A percentile compares a stretch with the other conserved stretches of the same genome.
These are phyloP conservation scores for Pissodes strobi DNA, from an alignment of 1,140 invertebrate genomes.

Conservation along the genomic window DNA sequence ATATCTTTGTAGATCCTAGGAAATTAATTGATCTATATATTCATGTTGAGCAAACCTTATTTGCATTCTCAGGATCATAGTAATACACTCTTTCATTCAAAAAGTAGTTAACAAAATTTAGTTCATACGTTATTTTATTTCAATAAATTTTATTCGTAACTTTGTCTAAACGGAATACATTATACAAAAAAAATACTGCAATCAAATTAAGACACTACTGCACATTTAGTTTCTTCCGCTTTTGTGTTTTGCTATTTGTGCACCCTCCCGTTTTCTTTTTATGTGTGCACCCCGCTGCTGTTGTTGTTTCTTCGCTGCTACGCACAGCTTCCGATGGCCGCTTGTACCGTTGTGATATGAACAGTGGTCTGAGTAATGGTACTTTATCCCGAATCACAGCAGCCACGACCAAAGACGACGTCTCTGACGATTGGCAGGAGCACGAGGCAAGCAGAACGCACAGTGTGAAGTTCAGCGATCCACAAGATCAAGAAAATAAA, in stretches of 20 bases:
- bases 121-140: too few relatives aligned
- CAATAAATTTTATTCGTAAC: too few relatives aligned
- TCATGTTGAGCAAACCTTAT: too few relatives aligned
- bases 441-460: conserved; percentile 79
- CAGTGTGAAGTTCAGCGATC: conserved; percentile 88
- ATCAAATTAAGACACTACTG: too few relatives aligned
- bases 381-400: conserved; percentile 42
- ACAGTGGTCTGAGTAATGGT: conserved; percentile 51
- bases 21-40: too few relatives aligned
- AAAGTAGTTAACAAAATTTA: too few relatives aligned
- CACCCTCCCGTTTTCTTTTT: conserved; percentile 37
- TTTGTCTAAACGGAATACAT: too few relatives aligned
- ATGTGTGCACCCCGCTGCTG: conserved; percentile 39
- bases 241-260: conserved; percentile 18
- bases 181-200: too few relatives aligned
- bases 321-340: conserved; percentile 54
- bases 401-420: conserved; percentile 63
- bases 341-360: conserved; percentile 56
- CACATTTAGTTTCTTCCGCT: conserved; percentile 7
- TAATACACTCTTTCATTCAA: too few relatives aligned
- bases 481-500: conserved; percentile 72
- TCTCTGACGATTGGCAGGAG: conserved; percentile 72
- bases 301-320: conserved; percentile 20
- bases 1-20: too few relatives aligned
- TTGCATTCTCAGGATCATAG: too few relatives aligned